Percentiles rank a stretch among this genome's conserved stretches.
phyloP scores from a whole-genome alignment of 2,113 vertebrate genomes.

The Sinocyclocheilus rhinocerous region DNA sequence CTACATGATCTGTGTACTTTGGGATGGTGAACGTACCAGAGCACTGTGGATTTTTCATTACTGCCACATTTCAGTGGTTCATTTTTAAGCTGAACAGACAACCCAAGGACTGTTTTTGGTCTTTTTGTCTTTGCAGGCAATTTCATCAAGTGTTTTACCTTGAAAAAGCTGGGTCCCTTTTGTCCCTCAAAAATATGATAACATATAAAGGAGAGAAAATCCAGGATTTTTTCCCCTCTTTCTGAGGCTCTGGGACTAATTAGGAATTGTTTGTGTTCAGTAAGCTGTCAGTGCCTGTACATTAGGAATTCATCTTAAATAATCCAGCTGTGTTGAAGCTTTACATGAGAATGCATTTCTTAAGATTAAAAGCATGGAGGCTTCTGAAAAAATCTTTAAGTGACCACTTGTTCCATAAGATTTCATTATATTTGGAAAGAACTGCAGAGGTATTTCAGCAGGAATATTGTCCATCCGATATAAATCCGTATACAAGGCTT shows the following conservation, averaged over 20 bases:
- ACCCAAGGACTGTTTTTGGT: background rate
- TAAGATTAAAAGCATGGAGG: no score
- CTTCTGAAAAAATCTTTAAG: background rate
- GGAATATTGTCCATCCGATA: no score
- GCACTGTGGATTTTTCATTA: background rate
- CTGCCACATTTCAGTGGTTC: background rate
- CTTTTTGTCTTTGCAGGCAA: constrained; percentile 16
- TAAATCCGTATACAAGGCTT: background rate
- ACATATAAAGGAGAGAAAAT: background rate
- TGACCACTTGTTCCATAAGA: background rate
- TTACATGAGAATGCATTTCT: no score
- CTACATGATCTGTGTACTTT: background rate
- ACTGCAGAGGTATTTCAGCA: background rate
- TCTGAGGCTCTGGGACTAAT: constrained; percentile 13
- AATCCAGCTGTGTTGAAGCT: no score
- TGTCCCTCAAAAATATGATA: constrained; percentile 7
- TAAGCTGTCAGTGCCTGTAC: no score
- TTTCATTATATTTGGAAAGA: background rate
- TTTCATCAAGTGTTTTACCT: constrained; percentile 36
- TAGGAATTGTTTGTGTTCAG: background rate
- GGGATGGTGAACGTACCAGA: background rate
- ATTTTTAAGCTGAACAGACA: background rate
- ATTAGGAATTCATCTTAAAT: no score
- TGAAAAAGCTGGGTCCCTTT: constrained; percentile 23
- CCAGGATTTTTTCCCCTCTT: background rate